phyloP scores from a whole-genome alignment of 2,113 vertebrate species.

The Corydoras sp. region DNA sequence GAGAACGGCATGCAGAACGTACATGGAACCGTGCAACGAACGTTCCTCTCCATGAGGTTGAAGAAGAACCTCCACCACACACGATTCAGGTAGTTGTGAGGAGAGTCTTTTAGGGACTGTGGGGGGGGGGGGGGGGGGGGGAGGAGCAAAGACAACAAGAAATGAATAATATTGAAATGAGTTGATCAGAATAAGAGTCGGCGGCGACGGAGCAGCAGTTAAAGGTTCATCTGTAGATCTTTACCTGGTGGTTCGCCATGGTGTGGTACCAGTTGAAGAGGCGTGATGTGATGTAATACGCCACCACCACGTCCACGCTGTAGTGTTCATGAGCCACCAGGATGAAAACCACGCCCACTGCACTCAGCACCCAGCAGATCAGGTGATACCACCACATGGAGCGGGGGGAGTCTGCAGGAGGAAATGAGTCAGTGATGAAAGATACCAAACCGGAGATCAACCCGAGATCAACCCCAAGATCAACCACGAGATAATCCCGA shows the following conservation, averaged over 20 bases:
- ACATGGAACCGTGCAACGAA: conserved; percentile 77
- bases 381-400: conserved; percentile 87
- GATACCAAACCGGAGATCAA: neutral
- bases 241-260: conserved; percentile 88
- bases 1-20: conserved; percentile 80
- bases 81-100: conserved; percentile 79
- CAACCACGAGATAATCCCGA: too few species aligned
- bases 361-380: conserved; percentile 84
- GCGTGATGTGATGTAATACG: conserved; percentile 82
- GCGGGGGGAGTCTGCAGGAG: conserved; percentile 76
- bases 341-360: conserved; percentile 81
- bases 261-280: conserved; percentile 96
- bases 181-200: neutral
- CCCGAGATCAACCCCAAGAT: too few species aligned
- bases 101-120: conserved; percentile 76
- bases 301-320: conserved; percentile 85
- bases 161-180: neutral
- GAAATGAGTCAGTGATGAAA: neutral
- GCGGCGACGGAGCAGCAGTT: neutral
- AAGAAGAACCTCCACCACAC: conserved; percentile 91
- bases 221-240: neutral
- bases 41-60: conserved; percentile 87
- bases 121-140: neutral
- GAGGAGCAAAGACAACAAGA: neutral
- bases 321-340: conserved; percentile 92